Percentiles rank a stretch among this genome's conserved stretches.
Evolutionary conservation across 2,113 vertebrate genomes (phyloP).

Genomic region (Ophthalmolycus amberensis): DNA sequence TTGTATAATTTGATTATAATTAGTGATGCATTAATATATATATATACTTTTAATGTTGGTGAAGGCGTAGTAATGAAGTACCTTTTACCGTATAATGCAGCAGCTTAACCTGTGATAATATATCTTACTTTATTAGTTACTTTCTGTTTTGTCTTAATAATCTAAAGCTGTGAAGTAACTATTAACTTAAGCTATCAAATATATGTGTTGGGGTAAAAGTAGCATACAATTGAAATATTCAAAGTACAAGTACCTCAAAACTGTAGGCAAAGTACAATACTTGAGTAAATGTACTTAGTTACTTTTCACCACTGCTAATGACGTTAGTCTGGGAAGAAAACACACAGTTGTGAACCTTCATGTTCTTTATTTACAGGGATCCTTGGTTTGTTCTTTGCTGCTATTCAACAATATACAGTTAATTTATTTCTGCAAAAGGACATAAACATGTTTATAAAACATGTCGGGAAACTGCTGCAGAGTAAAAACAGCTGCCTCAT

Average conservation of each 20-base stretch:
- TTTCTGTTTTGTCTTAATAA: background rate
- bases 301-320: background rate
- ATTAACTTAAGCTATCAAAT: background rate
- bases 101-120: background rate
- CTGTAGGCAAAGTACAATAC: background rate
- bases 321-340: background rate
- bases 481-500: slow-evolving; percentile 14
- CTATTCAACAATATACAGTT: slow-evolving; percentile 18
- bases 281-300: background rate
- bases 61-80: background rate
- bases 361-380: slow-evolving; percentile 49
- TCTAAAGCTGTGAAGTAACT: background rate
- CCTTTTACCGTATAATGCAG: background rate
- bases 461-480: slow-evolving; percentile 4
- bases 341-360: background rate
- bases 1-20: background rate
- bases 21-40: background rate
- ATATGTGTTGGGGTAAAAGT: background rate
- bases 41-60: background rate
- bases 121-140: background rate
- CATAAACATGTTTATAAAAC: slow-evolving; percentile 34
- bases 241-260: background rate
- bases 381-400: slow-evolving; percentile 3
- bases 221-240: background rate
- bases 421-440: slow-evolving; percentile 15